Percentiles rank a stretch among this genome's conserved stretches.
Evolutionary conservation across 1,140 invertebrate species (phyloP).

Genomic region (Caenorhabditis latens): DNA sequence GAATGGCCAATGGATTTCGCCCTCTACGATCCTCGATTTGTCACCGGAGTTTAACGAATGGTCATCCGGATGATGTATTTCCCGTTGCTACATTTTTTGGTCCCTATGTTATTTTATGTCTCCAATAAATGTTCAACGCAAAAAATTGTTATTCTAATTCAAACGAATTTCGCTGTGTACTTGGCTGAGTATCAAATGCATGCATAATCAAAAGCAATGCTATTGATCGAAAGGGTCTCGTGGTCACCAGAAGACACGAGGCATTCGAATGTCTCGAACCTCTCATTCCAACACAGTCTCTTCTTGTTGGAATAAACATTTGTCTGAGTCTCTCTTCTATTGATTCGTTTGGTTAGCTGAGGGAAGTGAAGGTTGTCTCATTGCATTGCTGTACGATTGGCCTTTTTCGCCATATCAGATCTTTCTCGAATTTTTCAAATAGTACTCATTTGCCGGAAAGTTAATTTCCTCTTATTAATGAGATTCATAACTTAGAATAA

Average conservation of each 20-base stretch:
- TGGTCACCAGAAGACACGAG: background rate
- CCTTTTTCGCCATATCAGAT: too few species aligned
- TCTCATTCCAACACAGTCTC: background rate
- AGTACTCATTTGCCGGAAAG: too few species aligned
- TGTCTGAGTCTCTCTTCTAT: background rate
- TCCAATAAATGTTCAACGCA: conserved; percentile 46
- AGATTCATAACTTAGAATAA: too few species aligned
- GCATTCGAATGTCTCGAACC: background rate
- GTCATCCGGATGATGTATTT: conserved; percentile 22
- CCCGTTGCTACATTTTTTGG: conserved; percentile 20
- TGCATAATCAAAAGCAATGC: too few species aligned
- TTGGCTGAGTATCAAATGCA: too few species aligned
- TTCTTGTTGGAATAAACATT: background rate
- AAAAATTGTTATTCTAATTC: background rate
- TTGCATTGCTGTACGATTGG: too few species aligned
- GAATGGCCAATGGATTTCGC: background rate
- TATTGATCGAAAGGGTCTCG: too few species aligned
- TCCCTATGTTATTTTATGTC: background rate
- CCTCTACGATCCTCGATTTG: background rate
- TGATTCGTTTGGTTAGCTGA: background rate
- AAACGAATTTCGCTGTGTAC: too few species aligned
- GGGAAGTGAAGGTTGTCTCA: background rate
- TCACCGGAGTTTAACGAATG: conserved; percentile 43
- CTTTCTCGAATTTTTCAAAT: too few species aligned
- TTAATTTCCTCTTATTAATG: too few species aligned